phyloP scores from a whole-genome alignment of 2,888 invertebrate genomes.

The Rhogogaster chlorosoma region DNA sequence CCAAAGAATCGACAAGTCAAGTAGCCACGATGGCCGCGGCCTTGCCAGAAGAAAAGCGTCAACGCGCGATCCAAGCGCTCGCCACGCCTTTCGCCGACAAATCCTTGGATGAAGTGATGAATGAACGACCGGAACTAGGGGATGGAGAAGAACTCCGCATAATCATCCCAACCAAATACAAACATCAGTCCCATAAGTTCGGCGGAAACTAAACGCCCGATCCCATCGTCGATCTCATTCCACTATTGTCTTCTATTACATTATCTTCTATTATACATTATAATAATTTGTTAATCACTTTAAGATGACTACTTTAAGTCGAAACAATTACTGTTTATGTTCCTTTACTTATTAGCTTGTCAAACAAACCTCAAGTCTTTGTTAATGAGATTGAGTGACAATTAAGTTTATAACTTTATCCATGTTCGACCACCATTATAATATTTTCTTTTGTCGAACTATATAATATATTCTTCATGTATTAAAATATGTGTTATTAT shows the following conservation, averaged over 20 bases:
- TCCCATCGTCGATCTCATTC: not conserved
- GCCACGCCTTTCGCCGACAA: not conserved
- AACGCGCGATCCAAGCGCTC: not conserved
- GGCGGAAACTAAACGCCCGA: not conserved
- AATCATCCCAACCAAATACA: slow-evolving; percentile 10
- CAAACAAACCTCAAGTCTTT: too few relatives aligned
- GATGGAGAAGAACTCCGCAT: not conserved
- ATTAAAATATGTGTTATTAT: not conserved
- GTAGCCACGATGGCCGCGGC: not conserved
- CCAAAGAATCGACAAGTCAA: not conserved
- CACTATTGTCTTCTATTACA: too few relatives aligned
- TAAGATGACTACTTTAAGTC: not conserved
- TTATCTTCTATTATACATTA: not conserved
- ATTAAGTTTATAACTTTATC: too few relatives aligned
- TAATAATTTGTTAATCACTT: too few relatives aligned
- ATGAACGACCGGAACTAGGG: not conserved
- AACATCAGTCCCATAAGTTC: not conserved
- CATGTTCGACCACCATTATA: too few relatives aligned
- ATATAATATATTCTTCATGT: not conserved
- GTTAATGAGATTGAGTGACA: too few relatives aligned
- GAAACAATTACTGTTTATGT: not conserved
- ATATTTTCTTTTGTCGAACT: too few relatives aligned
- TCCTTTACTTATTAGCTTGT: too few relatives aligned
- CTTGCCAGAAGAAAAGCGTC: slow-evolving; percentile 30
- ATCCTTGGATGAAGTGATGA: slow-evolving; percentile 15